Base-by-base conservation (phyloP, 2,113 vertebrate species). In the Gymnorhina tibicen region DNA sequence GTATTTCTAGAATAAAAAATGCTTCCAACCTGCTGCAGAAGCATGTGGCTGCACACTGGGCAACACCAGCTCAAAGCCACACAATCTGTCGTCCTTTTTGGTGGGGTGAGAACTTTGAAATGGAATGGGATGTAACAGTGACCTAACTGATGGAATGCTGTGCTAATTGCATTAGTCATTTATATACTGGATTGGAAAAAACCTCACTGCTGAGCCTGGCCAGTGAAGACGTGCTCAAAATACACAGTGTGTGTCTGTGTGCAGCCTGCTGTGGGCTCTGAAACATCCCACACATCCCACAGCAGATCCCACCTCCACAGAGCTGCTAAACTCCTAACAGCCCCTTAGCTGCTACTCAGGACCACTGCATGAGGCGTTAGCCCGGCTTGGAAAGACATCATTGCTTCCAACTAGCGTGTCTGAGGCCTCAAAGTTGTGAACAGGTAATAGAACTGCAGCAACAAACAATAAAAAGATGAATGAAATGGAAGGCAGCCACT, bases 371-470 rank as follows among this genome's bases (percentile, higher is more conserved):
- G 86, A 94, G 94, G 97, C 41, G 62, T 97, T 97, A 97, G 89
- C 93, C 93, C 59, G 78, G 92, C 96, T 95, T 95, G 91, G 93
- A 97, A 93, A 97, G 92, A 88, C 93, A 97, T 97, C 96, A 97
- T 91, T 93, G 95, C 96, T 87, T 92, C 92, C 93, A 94, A 62
- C 72, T 39, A 69, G 69, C 13, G 10, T 77, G 87, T 92, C 70
- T 87, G 83, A 97, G 93, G 94, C 94, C 95, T 93, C 92, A 79
- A 90, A 96, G 90, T 42, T 27, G 59, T 32, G 68, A 97, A 75
- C 97, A 97, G 97, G 97, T 98, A 97, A 98, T 94, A 97, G 97
- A 98, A 98, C 95, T 81, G 88, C 67, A 26, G 96, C 93, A 96
- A 94, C 96, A 97, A 95, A 91, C 95, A 97, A 98, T 97, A 97